Conservation (phyloP, 2,888 invertebrate genomes). For the Dexiosoma caninum region DNA sequence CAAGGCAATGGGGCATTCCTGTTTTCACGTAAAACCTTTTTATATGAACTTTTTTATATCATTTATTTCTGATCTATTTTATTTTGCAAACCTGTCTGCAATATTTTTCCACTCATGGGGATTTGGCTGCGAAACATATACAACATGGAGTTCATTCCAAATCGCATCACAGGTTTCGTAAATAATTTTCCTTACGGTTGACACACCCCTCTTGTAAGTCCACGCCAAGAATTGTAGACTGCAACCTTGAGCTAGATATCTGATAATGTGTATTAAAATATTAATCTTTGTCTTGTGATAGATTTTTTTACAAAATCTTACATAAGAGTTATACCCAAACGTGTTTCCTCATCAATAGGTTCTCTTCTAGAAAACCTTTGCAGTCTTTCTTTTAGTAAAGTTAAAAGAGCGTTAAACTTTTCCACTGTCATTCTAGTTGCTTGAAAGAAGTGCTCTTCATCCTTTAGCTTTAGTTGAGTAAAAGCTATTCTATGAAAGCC, state of each 20-base stretch:
- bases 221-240: background rate
- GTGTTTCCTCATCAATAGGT: slow-evolving; percentile 25
- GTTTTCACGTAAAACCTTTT: background rate
- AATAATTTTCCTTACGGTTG: slow-evolving; percentile 12
- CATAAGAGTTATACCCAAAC: background rate
- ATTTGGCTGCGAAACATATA: background rate
- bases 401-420: background rate
- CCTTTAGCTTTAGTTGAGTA: background rate
- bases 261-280: background rate
- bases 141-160: slow-evolving; percentile 10
- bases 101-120: background rate
- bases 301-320: background rate
- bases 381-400: background rate
- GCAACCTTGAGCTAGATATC: slow-evolving; percentile 19
- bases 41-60: too few species aligned
- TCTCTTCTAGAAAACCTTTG: slow-evolving; percentile 29
- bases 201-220: background rate
- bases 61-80: background rate
- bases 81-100: background rate
- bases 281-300: background rate
- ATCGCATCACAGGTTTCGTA: slow-evolving; percentile 23
- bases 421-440: background rate
- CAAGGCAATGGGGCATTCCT: background rate
- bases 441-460: slow-evolving; percentile 34
- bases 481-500: background rate